Evolutionary conservation across 2,113 vertebrate species (phyloP), one percentile per base, ranked within the genome.

Genomic region (Elgaria multicarinata): DNA sequence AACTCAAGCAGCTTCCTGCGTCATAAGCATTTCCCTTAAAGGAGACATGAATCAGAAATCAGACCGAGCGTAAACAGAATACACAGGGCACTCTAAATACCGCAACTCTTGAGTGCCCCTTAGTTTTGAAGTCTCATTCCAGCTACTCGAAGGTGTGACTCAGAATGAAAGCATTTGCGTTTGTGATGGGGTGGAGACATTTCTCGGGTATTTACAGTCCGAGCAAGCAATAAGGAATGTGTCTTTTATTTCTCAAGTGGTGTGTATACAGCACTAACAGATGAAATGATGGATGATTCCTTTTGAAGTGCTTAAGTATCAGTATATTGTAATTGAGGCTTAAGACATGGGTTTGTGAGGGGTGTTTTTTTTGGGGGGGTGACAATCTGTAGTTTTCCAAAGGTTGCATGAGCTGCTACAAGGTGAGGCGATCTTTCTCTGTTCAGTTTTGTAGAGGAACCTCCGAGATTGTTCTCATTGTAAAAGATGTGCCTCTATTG

Each of bases 251-350:
- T 91, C 90, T 93, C 55, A 88, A 93, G 87, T 4, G 75, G 46
- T 88, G 33, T 88, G 33, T 46, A 90, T 81, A 84, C 82, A 62
- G 44, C 67, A 91, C 82, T 89, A 86, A 44, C 44, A 87, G 93
- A 91, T 89, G 91, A 92, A 85, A 89, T 6, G 36, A 28, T 79
- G 33, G 10, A 55, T 5, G 36, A 46, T 69, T 88, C 53, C 46
- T 92, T 94, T 93, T 92, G 79, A 94, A 93, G 83, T 90, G 42
- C 76, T 85, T 83, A 36, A 91, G 76, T 79, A 78, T 81, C 76
- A 88, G 44, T 78, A 67, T 78, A 24, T 87, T 92, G 16, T 88
- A 91, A 91, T 24, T 82, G 42, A 91, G 81, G 20, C 89, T 62
- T 74, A 83, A 91, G 89, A 92, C 1, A 77, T 9, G 71, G 71